A percentile compares a stretch with the other conserved stretches of the same genome.
Conservation (phyloP, 2,888 invertebrate species). For the Nudaria mundana region DNA sequence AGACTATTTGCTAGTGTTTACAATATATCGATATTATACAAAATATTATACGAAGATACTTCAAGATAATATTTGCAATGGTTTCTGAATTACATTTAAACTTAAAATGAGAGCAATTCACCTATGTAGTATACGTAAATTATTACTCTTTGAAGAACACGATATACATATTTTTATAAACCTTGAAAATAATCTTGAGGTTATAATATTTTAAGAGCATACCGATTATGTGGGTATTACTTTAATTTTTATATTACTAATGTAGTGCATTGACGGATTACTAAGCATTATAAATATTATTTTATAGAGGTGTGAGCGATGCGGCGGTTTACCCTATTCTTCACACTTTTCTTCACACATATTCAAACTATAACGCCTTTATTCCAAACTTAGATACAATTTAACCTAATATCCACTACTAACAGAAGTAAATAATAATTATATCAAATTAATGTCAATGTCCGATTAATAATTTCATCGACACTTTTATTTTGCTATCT, state of each 20-base stretch:
- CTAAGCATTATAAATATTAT: constrained; percentile 7
- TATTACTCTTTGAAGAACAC: constrained; percentile 18
- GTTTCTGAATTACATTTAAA: constrained; percentile 23
- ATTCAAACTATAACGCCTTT: constrained; percentile 21
- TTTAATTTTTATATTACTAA: too few relatives aligned
- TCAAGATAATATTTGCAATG: constrained; percentile 11
- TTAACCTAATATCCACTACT: constrained; percentile 26
- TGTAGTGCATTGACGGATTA: constrained; percentile 15
- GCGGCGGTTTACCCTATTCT: constrained; percentile 36
- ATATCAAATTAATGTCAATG: background rate
- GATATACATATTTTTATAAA: constrained; percentile 6
- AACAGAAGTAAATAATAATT: background rate
- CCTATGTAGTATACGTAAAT: constrained; percentile 24
- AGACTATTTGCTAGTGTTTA: constrained; percentile 3
- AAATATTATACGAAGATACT: constrained; percentile 6
- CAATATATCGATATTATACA: constrained; percentile 11
- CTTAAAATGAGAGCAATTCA: constrained; percentile 31
- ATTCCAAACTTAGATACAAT: constrained; percentile 28
- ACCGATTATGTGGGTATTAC: too few relatives aligned
- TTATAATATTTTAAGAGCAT: background rate
- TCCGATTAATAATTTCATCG: background rate
- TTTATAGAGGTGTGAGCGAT: constrained; percentile 14
- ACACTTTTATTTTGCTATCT: background rate
- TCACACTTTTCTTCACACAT: constrained; percentile 16
- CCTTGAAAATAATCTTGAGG: background rate